These are phyloP conservation scores for Synanthedon formicaeformis DNA, from an alignment of 2,888 invertebrate genomes.

Conservation along the genomic window DNA sequence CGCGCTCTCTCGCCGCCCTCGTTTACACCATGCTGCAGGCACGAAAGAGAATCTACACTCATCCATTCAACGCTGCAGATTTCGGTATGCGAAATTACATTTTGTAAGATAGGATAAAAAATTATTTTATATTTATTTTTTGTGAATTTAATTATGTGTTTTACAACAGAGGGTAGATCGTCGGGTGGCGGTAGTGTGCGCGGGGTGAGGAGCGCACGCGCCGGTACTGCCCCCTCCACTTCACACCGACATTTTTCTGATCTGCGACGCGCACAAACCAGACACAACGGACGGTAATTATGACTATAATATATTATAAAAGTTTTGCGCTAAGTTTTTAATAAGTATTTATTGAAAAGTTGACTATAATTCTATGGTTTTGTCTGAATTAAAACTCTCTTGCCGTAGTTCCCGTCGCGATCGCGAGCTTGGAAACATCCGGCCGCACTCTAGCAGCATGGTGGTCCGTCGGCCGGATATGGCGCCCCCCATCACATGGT, in stretches of 20 bases:
- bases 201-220: constrained; percentile 10
- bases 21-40: constrained; percentile 92
- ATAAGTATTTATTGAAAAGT: no score
- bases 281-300: constrained; percentile 8
- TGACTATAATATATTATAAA: not conserved
- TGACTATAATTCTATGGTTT: no score
- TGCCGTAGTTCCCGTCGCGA: constrained; percentile 15
- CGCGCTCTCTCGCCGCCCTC: constrained; percentile 81
- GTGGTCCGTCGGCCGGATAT: constrained; percentile 38
- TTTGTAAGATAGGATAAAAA: not conserved
- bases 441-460: constrained; percentile 46
- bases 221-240: constrained; percentile 22
- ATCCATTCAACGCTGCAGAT: constrained; percentile 15
- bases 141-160: no score
- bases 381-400: no score
- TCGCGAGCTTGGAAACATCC: constrained; percentile 29
- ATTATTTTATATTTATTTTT: no score
- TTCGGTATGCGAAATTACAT: not conserved
- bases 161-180: no score
- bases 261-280: constrained; percentile 25
- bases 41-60: constrained; percentile 73
- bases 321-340: no score
- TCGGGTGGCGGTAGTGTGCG: constrained; percentile 20
- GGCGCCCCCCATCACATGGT: constrained; percentile 22
- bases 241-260: constrained; percentile 26